Evolutionary conservation across 92 coral and sea anemone species (phyloP).

Genomic region (Pocillopora meandrina): DNA sequence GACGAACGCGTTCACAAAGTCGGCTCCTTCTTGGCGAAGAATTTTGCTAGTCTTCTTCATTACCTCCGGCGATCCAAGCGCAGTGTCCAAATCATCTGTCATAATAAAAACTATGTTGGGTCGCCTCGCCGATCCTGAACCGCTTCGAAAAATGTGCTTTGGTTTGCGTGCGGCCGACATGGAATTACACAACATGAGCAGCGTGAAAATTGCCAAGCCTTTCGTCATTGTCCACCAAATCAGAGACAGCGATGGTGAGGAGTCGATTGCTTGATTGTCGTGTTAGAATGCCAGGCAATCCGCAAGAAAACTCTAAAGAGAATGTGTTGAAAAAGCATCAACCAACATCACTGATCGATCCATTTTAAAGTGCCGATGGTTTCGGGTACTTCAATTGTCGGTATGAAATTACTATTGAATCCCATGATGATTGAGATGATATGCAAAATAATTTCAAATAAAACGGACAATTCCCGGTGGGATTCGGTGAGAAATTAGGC

Average conservation of each 20-base stretch:
- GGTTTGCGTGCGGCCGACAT: constrained; percentile 27
- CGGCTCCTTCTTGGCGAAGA: constrained; percentile 77
- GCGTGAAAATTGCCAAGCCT: neutral
- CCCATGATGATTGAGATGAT: constrained; percentile 43
- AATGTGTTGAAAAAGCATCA: neutral
- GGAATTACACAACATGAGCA: constrained; percentile 4
- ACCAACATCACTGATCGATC: neutral
- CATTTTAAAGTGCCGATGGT: constrained; percentile 14
- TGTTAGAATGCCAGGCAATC: neutral
- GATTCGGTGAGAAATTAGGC: constrained; percentile 32
- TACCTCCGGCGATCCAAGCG: constrained; percentile 88
- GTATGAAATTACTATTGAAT: constrained; percentile 42
- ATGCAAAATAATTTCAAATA: constrained; percentile 48
- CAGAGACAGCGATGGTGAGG: neutral
- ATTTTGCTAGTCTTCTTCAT: constrained; percentile 83
- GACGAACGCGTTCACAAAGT: constrained; percentile 96
- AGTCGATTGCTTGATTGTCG: neutral
- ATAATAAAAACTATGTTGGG: constrained; percentile 93
- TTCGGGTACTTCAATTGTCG: constrained; percentile 37
- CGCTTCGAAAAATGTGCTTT: constrained; percentile 26
- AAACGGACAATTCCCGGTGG: constrained; percentile 48
- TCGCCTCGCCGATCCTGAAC: constrained; percentile 32
- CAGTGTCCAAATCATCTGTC: constrained; percentile 88
- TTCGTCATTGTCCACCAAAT: constrained; percentile 16
- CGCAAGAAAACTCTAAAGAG: constrained; percentile 11